Evolutionary conservation across 2,888 invertebrate genomes (phyloP).

Genomic region (Habrosyne pyritoides): DNA sequence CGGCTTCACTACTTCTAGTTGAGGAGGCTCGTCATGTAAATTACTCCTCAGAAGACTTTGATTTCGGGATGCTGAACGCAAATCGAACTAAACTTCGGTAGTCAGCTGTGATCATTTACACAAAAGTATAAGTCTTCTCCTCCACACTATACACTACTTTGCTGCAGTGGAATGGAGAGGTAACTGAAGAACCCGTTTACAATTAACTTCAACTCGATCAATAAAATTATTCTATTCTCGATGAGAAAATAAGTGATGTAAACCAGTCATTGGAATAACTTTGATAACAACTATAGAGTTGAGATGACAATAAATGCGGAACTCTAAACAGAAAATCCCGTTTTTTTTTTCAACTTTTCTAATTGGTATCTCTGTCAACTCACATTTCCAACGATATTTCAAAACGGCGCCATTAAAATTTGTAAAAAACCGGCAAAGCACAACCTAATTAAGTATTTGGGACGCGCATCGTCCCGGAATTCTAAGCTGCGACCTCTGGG

Average conservation of each 20-base stretch:
- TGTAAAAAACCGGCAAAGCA: constrained; percentile 25
- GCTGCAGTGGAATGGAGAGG: no score
- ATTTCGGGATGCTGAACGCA: no score
- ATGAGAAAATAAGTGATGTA: no score
- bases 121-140: no score
- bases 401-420: neutral
- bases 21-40: neutral
- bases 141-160: no score
- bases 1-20: constrained; percentile 19
- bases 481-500: constrained; percentile 35
- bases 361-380: neutral
- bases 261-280: no score
- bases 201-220: no score
- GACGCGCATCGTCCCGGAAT: constrained; percentile 30
- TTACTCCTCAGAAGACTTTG: no score
- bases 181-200: no score
- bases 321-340: neutral
- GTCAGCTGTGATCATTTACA: no score
- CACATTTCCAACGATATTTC: neutral
- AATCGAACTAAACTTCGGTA: no score
- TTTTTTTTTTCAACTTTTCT: neutral
- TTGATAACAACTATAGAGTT: neutral
- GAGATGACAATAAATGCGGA: neutral
- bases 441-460: constrained; percentile 50
- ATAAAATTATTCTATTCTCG: no score